Percentiles rank a stretch among this genome's conserved stretches.
These are phyloP conservation scores for Nerophis lumbriciformis DNA, from an alignment of 2,113 vertebrate genomes.

Conservation along the genomic window DNA sequence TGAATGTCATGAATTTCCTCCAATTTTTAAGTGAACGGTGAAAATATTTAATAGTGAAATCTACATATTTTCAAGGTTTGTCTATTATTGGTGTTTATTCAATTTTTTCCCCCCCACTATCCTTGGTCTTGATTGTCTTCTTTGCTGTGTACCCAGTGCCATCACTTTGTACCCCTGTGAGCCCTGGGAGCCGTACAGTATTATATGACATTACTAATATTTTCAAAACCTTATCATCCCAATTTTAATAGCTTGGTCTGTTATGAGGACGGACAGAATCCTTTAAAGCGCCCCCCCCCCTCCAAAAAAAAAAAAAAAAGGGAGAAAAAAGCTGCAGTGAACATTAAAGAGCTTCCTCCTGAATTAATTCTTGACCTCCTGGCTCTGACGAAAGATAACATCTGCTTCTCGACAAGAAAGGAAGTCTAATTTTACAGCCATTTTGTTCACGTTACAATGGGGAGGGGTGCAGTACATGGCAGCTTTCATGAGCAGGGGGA, in stretches of 20 bases:
- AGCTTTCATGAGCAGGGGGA: conserved; percentile 45
- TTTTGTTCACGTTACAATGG: conserved; percentile 58
- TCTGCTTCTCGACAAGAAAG: conserved; percentile 50
- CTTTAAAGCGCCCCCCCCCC: not conserved
- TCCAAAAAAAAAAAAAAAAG: not conserved
- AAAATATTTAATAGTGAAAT: not conserved
- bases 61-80: not conserved
- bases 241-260: not conserved
- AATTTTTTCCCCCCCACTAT: conserved; percentile 27
- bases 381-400: conserved; percentile 48
- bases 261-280: not conserved
- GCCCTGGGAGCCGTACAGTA: not conserved
- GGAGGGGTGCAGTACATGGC: conserved; percentile 41
- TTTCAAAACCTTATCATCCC: not conserved
- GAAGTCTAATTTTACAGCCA: conserved; percentile 60
- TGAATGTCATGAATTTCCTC: no score
- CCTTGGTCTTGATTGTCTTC: conserved; percentile 32
- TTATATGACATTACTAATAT: not conserved
- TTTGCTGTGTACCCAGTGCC: conserved; percentile 39
- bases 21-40: not conserved
- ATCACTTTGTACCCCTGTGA: conserved; percentile 18
- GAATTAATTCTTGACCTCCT: conserved; percentile 70
- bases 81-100: conserved; percentile 3
- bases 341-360: conserved; percentile 47
- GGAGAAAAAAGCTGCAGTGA: conserved; percentile 28